Conservation (phyloP, 2,113 vertebrate species). For the Atrichornis clamosus region DNA sequence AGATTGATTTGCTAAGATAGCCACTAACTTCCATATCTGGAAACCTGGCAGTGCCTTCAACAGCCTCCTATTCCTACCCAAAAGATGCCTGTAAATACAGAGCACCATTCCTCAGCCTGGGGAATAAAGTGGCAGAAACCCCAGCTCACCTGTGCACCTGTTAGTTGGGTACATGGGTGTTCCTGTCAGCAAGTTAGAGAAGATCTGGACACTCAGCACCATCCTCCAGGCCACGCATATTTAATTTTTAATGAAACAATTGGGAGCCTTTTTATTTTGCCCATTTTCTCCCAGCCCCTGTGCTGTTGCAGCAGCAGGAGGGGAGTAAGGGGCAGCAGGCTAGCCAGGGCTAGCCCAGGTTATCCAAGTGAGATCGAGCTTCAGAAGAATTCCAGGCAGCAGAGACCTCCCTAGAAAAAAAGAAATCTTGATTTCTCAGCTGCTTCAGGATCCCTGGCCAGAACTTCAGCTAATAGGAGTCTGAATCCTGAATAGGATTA, state of each 20-base stretch:
- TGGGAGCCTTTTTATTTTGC: not conserved
- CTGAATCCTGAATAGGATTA: not conserved
- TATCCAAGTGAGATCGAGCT: not conserved
- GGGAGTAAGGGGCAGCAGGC: not conserved
- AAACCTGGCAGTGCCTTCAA: not conserved
- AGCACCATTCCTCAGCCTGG: not conserved
- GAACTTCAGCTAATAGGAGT: not conserved
- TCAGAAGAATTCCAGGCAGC: not conserved
- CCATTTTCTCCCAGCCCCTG: not conserved
- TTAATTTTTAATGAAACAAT: slow-evolving; percentile 21
- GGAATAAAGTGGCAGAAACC: not conserved
- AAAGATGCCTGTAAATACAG: not conserved
- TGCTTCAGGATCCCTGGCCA: not conserved
- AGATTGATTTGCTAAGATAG: slow-evolving; percentile 1
- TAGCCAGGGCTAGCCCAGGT: not conserved
- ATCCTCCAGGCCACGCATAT: not conserved
- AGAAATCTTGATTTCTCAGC: not conserved
- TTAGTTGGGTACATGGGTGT: not conserved
- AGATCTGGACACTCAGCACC: not conserved
- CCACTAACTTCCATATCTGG: not conserved
- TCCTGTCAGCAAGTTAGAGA: not conserved
- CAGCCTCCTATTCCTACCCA: not conserved
- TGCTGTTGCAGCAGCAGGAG: not conserved
- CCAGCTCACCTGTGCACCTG: not conserved
- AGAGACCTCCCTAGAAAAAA: not conserved